Base-by-base conservation (phyloP, 2,113 vertebrate genomes). In the Stegastes partitus region DNA sequence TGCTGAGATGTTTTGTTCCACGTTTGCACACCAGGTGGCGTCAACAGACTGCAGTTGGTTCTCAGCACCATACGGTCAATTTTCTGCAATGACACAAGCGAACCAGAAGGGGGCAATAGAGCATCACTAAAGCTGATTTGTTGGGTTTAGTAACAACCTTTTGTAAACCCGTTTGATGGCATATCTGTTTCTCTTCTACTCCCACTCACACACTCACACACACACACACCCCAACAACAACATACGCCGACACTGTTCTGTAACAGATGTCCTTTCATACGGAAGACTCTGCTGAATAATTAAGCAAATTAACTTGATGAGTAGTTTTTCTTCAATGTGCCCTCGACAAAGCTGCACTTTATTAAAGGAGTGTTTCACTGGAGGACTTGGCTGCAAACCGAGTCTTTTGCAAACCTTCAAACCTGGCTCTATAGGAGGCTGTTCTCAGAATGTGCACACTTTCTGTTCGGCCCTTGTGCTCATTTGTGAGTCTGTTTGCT, bases 71-170 rank as follows among this genome's bases (percentile, higher is more conserved):
- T 0, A 16, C 25, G 2, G 34, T 21, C 11, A 37, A 8, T 12
- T 15, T 18, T 1, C 44, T 83, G 82, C 68, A 87, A 25, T 77
- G 25, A 62, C 15, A 10, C 6, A 6, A 3, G 11, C 0, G 4
- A 21, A 56, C 72, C 87, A 89, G 26, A 63, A 31, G 91, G 82
- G 84, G 90, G 89, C 91, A 90, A 86, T 91, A 86, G 47, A 87
- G 68, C 18, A 51, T 56, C 81, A 79, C 58, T n/a, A 11, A 62
- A 69, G 44, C 39, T 19, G 19, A 19, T 5, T 11, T 39, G 47
- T 14, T 14, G 0, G 50, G 34, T 78, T 83, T 57, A 25, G 22
- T 47, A 68, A 72, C 61, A 61, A 64, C 37, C 73, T 82, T 81
- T 74, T 44, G 34, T 73, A 77, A 74, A 66, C 26, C 26, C 8